Evolutionary conservation across 2,797 vertebrate species (phyloP).

Genomic region (Rhodeus uyekii): DNA sequence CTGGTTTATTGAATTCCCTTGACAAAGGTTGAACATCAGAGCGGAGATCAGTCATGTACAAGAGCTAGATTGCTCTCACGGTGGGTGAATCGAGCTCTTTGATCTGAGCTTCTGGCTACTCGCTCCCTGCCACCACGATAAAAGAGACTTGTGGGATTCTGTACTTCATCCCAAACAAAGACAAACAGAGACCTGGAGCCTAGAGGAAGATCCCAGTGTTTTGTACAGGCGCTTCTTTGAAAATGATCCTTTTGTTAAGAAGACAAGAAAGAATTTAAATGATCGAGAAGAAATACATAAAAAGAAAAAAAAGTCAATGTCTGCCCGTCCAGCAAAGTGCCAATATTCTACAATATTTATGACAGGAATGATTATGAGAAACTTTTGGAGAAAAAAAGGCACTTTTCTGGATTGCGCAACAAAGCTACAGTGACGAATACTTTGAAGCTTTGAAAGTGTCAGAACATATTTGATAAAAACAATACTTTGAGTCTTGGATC

Average conservation of each 20-base stretch:
- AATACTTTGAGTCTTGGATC: constrained; percentile 10
- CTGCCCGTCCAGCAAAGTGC: neutral
- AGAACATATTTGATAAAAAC: constrained; percentile 19
- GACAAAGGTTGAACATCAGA: constrained; percentile 21
- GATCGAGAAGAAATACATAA: neutral
- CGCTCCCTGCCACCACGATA: neutral
- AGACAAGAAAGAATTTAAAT: neutral
- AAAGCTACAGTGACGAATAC: neutral
- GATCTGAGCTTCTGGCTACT: constrained; percentile 19
- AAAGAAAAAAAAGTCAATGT: neutral
- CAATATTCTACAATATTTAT: constrained; percentile 18
- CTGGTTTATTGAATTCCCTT: constrained; percentile 19
- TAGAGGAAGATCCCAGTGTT: constrained; percentile 17
- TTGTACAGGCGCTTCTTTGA: neutral
- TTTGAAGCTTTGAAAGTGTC: constrained; percentile 3
- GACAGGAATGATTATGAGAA: constrained; percentile 16
- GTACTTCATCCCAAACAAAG: constrained; percentile 8
- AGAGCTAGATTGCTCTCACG: constrained; percentile 22
- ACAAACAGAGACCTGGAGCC: constrained; percentile 13
- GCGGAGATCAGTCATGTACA: neutral
- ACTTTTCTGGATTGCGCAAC: neutral
- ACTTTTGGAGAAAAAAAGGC: neutral
- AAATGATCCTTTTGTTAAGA: neutral
- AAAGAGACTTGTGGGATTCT: constrained; percentile 22
- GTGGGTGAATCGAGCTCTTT: constrained; percentile 27